Conservation (phyloP, 2,888 invertebrate genomes). For the Trachelus iudaicus region DNA sequence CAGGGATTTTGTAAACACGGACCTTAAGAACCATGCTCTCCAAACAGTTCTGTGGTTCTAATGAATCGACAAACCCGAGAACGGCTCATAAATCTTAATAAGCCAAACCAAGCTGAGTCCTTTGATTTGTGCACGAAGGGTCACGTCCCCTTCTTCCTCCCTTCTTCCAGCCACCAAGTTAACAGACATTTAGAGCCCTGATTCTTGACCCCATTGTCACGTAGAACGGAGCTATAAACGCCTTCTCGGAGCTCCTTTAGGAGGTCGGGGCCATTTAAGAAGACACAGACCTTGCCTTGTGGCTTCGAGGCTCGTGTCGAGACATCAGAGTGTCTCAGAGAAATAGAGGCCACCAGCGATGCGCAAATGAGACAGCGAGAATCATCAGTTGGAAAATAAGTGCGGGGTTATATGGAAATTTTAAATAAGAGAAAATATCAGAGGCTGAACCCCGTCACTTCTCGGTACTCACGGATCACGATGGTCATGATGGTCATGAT, state of each 20-base stretch:
- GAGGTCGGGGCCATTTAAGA: neutral
- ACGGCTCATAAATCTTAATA: neutral
- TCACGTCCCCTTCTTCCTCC: neutral
- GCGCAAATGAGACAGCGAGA: neutral
- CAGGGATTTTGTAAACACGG: neutral
- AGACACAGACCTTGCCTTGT: neutral
- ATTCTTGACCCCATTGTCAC: neutral
- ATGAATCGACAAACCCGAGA: neutral
- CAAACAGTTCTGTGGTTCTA: neutral
- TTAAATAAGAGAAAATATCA: neutral
- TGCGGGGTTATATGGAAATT: neutral
- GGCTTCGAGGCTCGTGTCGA: neutral
- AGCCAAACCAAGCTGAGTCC: neutral
- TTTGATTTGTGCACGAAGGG: neutral
- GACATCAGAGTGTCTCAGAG: neutral
- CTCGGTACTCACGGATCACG: neutral
- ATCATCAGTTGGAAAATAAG: neutral
- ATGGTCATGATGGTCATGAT: neutral
- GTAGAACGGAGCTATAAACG: neutral
- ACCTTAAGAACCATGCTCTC: neutral
- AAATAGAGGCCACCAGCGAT: neutral
- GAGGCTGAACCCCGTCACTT: neutral
- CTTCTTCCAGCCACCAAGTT: neutral
- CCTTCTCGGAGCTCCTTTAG: neutral
- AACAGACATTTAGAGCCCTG: neutral